Evolutionary conservation across 2,888 invertebrate species (phyloP).

Genomic region (Amblyteles armatorius): DNA sequence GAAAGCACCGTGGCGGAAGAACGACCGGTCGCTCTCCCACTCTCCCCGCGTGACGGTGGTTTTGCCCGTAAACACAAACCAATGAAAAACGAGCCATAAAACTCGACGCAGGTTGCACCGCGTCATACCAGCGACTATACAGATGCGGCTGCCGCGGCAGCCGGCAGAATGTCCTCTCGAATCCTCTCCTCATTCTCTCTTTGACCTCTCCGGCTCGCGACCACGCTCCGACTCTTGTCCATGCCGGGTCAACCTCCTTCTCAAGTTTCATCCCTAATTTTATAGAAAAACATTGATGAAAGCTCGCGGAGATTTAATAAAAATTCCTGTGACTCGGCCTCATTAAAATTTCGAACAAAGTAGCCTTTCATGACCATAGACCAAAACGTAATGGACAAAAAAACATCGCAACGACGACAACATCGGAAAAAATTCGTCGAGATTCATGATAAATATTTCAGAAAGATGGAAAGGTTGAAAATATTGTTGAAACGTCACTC

Average conservation of each 20-base stretch:
- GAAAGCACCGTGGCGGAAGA: slow-evolving; percentile 15
- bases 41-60: slow-evolving; percentile 29
- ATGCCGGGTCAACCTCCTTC: not conserved
- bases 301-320: not conserved
- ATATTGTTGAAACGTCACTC: too few species aligned
- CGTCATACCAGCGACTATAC: slow-evolving; percentile 29
- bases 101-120: slow-evolving; percentile 34
- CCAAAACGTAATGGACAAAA: too few species aligned
- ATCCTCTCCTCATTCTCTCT: slow-evolving; percentile 7
- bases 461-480: too few species aligned
- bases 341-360: too few species aligned
- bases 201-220: not conserved
- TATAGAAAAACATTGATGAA: not conserved
- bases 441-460: too few species aligned
- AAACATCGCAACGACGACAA: too few species aligned
- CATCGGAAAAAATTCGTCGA: too few species aligned
- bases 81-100: slow-evolving; percentile 65
- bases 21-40: slow-evolving; percentile 1
- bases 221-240: not conserved
- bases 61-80: slow-evolving; percentile 61
- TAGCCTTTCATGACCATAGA: too few species aligned
- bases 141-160: slow-evolving; percentile 9
- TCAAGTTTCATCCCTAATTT: not conserved
- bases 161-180: slow-evolving; percentile 12
- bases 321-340: not conserved